Conservation (phyloP, 2,113 vertebrate genomes). For the Bolborhynchus lineola region DNA sequence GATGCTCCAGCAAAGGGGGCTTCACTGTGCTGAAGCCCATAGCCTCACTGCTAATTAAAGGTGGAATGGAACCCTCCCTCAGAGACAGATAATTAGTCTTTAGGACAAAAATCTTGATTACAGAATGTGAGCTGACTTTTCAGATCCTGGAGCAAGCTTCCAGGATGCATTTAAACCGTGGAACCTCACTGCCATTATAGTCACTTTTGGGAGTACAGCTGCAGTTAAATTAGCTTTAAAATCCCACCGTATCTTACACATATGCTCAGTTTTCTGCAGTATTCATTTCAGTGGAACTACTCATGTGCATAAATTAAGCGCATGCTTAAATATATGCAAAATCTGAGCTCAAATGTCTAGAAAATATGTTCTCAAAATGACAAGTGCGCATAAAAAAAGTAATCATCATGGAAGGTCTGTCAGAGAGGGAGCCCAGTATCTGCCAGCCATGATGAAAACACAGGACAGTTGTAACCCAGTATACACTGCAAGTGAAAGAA, state of each 20-base stretch:
- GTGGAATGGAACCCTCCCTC: not conserved
- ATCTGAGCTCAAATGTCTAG: slow-evolving; percentile 44
- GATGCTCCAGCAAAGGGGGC: not conserved
- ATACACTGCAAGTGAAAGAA: slow-evolving; percentile 68
- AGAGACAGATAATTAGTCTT: not conserved
- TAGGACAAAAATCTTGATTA: not conserved
- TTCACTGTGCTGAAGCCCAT: not conserved
- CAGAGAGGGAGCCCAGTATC: not conserved
- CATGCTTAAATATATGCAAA: slow-evolving; percentile 66
- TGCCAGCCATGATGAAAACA: slow-evolving; percentile 56
- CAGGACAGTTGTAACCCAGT: slow-evolving; percentile 65
- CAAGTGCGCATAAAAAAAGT: slow-evolving; percentile 6
- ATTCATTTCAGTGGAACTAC: slow-evolving; percentile 66
- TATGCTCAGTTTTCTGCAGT: slow-evolving; percentile 57
- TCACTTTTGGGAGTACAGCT: slow-evolving; percentile 8
- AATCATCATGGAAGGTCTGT: slow-evolving; percentile 22
- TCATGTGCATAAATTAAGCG: slow-evolving; percentile 62
- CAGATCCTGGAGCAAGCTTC: not conserved
- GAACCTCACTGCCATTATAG: not conserved
- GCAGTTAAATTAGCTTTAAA: slow-evolving; percentile 34
- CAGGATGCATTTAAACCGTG: not conserved
- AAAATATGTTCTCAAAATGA: slow-evolving; percentile 57
- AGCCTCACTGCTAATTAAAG: not conserved
- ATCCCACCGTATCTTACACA: slow-evolving; percentile 41
- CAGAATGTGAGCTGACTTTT: not conserved